These are phyloP conservation scores for Cremastobaeus sp. DNA, from an alignment of 2,888 invertebrate genomes.

Conservation along the genomic window DNA sequence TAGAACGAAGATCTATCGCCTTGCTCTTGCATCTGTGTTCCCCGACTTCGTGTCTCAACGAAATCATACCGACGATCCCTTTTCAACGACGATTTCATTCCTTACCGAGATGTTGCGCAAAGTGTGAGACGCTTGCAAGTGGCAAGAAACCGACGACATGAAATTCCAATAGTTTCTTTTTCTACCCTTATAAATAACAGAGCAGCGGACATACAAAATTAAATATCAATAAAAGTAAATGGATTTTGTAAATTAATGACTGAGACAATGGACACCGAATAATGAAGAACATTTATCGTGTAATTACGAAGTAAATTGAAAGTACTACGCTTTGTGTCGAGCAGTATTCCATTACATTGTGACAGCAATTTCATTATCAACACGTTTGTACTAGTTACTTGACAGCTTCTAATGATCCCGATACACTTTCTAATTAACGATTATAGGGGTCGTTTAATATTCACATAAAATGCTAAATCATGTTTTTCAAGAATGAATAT, in stretches of 20 bases:
- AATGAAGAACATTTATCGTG: slow-evolving; percentile 1
- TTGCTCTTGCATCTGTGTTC: slow-evolving; percentile 38
- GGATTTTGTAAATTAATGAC: slow-evolving; percentile 16
- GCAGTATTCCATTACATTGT: slow-evolving; percentile 1
- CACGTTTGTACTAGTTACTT: neutral
- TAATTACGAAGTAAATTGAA: slow-evolving; percentile 15
- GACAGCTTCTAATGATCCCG: neutral
- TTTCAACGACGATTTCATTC: slow-evolving; percentile 49
- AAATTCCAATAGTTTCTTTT: slow-evolving; percentile 47
- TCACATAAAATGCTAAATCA: no score
- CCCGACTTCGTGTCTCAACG: slow-evolving; percentile 42
- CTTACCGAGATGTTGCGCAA: slow-evolving; percentile 36
- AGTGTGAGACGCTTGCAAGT: slow-evolving; percentile 38
- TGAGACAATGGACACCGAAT: neutral
- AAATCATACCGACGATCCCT: slow-evolving; percentile 43
- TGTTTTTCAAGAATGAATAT: no score
- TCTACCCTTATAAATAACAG: slow-evolving; percentile 23
- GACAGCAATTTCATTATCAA: slow-evolving; percentile 10
- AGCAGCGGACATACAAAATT: slow-evolving; percentile 14
- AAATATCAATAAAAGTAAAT: slow-evolving; percentile 23
- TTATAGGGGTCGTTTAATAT: no score
- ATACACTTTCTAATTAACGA: no score
- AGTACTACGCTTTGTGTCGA: slow-evolving; percentile 3
- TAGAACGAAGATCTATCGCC: slow-evolving; percentile 50
- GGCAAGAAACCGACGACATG: slow-evolving; percentile 46